A percentile compares a stretch with the other conserved stretches of the same genome.
phyloP scores from a whole-genome alignment of 2,113 vertebrate species.

The Nematolebias whitei region DNA sequence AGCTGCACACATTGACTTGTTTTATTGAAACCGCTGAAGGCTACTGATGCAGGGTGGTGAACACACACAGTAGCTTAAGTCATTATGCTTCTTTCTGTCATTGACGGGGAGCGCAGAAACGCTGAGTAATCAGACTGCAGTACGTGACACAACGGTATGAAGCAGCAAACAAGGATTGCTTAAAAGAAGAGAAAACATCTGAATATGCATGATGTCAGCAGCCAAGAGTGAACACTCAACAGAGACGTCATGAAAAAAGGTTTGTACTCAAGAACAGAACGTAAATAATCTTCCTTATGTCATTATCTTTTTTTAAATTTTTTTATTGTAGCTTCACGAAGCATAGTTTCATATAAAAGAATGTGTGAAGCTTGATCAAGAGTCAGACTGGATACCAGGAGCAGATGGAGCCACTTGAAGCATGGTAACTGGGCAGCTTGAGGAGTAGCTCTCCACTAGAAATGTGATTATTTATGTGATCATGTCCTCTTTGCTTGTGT shows the following conservation, averaged over 20 bases:
- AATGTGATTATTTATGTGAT: slow-evolving; percentile 75
- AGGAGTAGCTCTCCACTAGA: slow-evolving; percentile 52
- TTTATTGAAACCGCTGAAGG: slow-evolving; percentile 67
- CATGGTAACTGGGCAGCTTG: slow-evolving; percentile 53
- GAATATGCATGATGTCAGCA: slow-evolving; percentile 27
- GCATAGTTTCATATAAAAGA: slow-evolving; percentile 24
- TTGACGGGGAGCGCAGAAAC: slow-evolving; percentile 59
- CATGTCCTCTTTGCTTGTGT: slow-evolving; percentile 63
- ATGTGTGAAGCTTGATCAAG: slow-evolving; percentile 53
- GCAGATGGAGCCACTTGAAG: slow-evolving; percentile 63
- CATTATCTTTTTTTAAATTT: too few relatives aligned
- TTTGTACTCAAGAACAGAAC: slow-evolving; percentile 32
- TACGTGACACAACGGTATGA: slow-evolving; percentile 44
- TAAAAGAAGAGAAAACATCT: slow-evolving; percentile 31
- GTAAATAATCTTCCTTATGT: not conserved
- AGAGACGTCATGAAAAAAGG: slow-evolving; percentile 33
- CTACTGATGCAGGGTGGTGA: slow-evolving; percentile 58
- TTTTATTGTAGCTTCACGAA: too few relatives aligned
- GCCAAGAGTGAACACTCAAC: slow-evolving; percentile 20
- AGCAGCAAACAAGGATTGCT: slow-evolving; percentile 29
- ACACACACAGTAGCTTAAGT: slow-evolving; percentile 45
- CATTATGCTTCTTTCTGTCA: slow-evolving; percentile 42
- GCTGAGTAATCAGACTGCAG: slow-evolving; percentile 70
- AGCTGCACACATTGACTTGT: slow-evolving; percentile 39
- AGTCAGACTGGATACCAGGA: slow-evolving; percentile 67